Conservation (phyloP, 2,888 invertebrate species). For the Perizoma flavofasciatum region DNA sequence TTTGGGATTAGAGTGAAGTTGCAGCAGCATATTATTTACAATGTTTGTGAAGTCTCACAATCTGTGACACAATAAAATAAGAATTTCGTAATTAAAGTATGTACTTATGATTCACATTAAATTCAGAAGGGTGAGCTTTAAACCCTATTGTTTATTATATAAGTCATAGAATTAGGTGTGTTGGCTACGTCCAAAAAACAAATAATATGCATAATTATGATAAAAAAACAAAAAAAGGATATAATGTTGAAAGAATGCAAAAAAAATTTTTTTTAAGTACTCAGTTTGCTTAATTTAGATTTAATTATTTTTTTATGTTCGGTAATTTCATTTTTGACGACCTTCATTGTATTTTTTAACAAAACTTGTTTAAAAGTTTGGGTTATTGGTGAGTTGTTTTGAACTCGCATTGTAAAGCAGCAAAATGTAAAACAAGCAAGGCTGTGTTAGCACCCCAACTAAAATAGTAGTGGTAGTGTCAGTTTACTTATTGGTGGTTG, state of each 20-base stretch:
- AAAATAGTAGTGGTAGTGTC: conserved; percentile 11
- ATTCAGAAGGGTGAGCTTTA: conserved; percentile 21
- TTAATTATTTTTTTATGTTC: conserved; percentile 30
- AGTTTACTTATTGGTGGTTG: conserved; percentile 25
- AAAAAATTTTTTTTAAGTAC: conserved; percentile 58
- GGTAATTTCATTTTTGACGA: too few species aligned
- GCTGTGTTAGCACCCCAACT: conserved; percentile 25
- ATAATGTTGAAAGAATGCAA: conserved; percentile 59
- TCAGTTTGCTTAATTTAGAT: conserved; percentile 51
- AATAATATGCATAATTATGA: conserved; percentile 44
- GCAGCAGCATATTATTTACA: not conserved
- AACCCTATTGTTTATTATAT: conserved; percentile 28
- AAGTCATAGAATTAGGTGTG: conserved; percentile 38
- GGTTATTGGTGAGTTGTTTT: too few species aligned
- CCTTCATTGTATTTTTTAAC: too few species aligned
- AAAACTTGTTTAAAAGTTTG: too few species aligned
- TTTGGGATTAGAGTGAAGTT: not conserved
- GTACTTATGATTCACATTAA: conserved; percentile 27
- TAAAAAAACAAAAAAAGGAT: conserved; percentile 57
- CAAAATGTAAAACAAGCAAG: conserved; percentile 2
- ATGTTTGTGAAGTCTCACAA: not conserved
- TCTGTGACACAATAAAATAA: conserved; percentile 4
- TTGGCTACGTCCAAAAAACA: conserved; percentile 42
- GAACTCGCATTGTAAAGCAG: not conserved
- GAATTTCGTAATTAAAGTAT: conserved; percentile 19